Conservation (phyloP, 2,113 vertebrate genomes). For the Scolopax mira region DNA sequence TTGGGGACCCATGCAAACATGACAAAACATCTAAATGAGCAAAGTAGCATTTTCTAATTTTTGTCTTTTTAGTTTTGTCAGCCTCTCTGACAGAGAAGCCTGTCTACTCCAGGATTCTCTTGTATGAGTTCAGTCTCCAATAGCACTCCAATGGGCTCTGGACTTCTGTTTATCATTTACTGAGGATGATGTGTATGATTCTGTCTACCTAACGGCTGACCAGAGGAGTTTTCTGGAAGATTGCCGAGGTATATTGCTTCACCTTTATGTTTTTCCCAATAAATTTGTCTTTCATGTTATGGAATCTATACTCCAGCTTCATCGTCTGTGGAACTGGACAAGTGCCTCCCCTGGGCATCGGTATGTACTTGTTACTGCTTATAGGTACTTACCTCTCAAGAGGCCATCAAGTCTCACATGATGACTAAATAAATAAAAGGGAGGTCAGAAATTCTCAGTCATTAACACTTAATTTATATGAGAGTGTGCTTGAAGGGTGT, state of each 20-base stretch:
- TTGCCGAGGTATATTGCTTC: accelerated
- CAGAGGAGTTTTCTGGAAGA: not conserved
- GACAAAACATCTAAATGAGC: not conserved
- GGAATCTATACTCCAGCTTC: not conserved
- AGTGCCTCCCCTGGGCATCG: not conserved
- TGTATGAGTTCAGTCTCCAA: not conserved
- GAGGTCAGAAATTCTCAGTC: not conserved
- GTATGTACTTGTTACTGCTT: not conserved
- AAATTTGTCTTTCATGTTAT: not conserved
- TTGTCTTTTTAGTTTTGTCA: not conserved
- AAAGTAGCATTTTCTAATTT: not conserved
- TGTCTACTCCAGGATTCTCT: not conserved
- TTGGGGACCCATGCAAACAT: not conserved
- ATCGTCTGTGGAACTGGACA: not conserved
- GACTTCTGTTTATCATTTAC: not conserved
- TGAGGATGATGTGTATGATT: not conserved
- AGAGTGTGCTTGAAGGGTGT: not conserved
- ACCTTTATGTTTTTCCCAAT: not conserved
- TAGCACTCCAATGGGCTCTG: not conserved
- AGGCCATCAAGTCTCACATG: not conserved
- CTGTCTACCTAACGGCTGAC: not conserved
- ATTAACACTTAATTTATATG: not conserved
- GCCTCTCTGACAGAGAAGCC: too few species aligned
- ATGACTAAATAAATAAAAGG: not conserved
- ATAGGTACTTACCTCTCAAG: not conserved